phyloP scores from a whole-genome alignment of 2,113 vertebrate species.

The Aptenodytes forsteri region DNA sequence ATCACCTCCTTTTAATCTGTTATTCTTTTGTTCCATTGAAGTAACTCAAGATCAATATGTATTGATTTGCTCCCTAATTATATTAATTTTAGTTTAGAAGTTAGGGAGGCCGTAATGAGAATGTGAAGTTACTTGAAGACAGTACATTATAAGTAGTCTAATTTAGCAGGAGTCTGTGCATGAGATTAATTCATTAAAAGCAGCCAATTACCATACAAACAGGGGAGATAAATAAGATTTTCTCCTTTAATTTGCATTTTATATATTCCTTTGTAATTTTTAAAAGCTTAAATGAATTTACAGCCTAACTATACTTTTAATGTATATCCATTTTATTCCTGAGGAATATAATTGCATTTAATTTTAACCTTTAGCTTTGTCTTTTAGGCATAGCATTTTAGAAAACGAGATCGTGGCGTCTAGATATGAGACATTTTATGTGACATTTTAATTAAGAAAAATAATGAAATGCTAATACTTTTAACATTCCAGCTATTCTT shows the following conservation, averaged over 20 bases:
- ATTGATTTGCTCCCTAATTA: conserved; percentile 83
- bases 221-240: conserved; percentile 75
- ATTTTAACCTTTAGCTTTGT: conserved; percentile 30
- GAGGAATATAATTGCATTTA: conserved; percentile 48
- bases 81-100: conserved; percentile 82
- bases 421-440: background rate
- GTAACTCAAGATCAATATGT: conserved; percentile 75
- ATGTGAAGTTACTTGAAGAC: conserved; percentile 80
- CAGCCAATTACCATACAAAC: conserved; percentile 77
- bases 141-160: conserved; percentile 75
- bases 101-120: conserved; percentile 77
- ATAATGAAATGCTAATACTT: conserved; percentile 18
- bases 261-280: conserved; percentile 72
- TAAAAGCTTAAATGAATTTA: conserved; percentile 73
- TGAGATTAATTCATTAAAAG: conserved; percentile 81
- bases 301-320: conserved; percentile 55
- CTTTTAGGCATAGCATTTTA: conserved; percentile 19
- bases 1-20: conserved; percentile 75
- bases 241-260: conserved; percentile 74
- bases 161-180: conserved; percentile 73
- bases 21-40: conserved; percentile 77
- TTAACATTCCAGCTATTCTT: background rate
- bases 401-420: background rate
- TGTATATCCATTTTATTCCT: conserved; percentile 68
- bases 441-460: conserved; percentile 39